Percentiles rank a stretch among this genome's conserved stretches.
Conservation (phyloP, 2,888 invertebrate genomes). For the Patella depressa region DNA sequence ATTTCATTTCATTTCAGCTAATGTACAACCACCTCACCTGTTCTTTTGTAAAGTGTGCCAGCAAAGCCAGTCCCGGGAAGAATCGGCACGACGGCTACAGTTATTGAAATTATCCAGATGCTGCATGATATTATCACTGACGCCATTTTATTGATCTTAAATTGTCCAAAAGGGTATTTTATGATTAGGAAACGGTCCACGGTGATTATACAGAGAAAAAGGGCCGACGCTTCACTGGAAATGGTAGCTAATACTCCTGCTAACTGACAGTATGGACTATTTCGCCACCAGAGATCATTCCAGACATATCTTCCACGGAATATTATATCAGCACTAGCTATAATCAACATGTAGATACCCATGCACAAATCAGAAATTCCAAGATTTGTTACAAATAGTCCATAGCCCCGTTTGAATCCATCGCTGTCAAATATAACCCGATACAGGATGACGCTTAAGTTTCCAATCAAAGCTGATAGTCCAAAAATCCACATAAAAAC, state of each 20-base stretch:
- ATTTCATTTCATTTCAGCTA: no score
- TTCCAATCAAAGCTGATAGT: conserved; percentile 40
- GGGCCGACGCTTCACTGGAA: conserved; percentile 77
- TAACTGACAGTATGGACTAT: conserved; percentile 41
- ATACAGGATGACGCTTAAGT: conserved; percentile 37
- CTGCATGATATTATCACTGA: conserved; percentile 42
- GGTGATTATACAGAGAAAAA: conserved; percentile 77
- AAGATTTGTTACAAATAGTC: conserved; percentile 41
- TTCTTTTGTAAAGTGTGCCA: conserved; percentile 60
- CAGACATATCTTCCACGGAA: conserved; percentile 46
- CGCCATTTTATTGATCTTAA: conserved; percentile 42
- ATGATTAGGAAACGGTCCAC: conserved; percentile 78
- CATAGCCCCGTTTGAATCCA: conserved; percentile 32
- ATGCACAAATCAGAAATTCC: conserved; percentile 47
- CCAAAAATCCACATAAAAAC: conserved; percentile 45
- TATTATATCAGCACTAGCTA: conserved; percentile 42
- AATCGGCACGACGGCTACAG: conserved; percentile 60
- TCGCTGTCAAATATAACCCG: conserved; percentile 43
- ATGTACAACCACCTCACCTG: conserved; percentile 24
- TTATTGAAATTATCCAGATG: conserved; percentile 54
- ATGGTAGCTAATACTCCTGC: conserved; percentile 46
- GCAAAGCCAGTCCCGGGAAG: conserved; percentile 57
- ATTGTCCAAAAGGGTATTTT: conserved; percentile 74
- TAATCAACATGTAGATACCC: conserved; percentile 48
- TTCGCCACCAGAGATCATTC: conserved; percentile 47